Conservation (phyloP, 2,797 vertebrate genomes). For the Squalus acanthias region DNA sequence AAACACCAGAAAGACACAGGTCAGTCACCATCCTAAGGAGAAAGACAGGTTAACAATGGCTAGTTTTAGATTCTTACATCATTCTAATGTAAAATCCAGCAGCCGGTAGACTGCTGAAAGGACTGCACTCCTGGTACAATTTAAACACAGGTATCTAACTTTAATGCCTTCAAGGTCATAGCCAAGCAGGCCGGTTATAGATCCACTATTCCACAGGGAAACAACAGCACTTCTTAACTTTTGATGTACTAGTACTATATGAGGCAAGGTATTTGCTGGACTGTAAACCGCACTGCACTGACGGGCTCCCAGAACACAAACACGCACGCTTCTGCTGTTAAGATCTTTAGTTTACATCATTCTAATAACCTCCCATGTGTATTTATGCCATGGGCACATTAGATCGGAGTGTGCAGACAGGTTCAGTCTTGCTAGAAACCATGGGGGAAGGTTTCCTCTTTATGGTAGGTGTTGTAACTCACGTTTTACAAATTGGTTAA, state of each 20-base stretch:
- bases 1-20: background rate
- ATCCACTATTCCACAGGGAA: too few species aligned
- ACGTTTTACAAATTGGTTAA: background rate
- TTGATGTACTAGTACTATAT: background rate
- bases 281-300: background rate
- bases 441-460: background rate
- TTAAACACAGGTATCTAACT: background rate
- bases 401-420: background rate
- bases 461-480: background rate
- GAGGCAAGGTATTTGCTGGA: background rate
- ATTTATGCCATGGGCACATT: background rate
- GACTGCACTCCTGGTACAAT: background rate
- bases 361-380: background rate
- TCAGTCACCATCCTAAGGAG: background rate
- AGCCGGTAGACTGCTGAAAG: background rate
- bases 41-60: background rate
- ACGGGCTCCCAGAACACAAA: background rate
- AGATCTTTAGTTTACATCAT: background rate
- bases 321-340: background rate
- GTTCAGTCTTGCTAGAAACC: conserved; percentile 4
- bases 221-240: background rate
- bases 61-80: background rate
- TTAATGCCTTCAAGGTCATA: background rate
- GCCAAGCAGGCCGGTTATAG: too few species aligned
- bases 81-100: background rate